A percentile compares a stretch with the other conserved stretches of the same genome.
Evolutionary conservation across 37 sponge, comb jelly and placozoan genomes (phyloP).

Genomic region (Eunapius fragilis): DNA sequence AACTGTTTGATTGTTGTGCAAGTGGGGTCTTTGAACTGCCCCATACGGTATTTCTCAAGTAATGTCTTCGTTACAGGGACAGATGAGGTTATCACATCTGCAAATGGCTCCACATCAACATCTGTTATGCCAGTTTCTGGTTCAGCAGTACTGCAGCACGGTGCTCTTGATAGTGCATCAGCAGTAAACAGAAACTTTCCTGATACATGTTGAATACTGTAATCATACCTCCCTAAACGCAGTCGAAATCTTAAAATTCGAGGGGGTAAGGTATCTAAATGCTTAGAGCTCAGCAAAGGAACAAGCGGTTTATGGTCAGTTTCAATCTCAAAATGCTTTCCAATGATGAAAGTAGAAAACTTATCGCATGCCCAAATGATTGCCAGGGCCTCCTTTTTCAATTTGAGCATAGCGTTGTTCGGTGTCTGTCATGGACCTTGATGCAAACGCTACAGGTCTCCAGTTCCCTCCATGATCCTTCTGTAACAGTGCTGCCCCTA

Average conservation of each 20-base stretch:
- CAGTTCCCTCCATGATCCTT: not conserved
- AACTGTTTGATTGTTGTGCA: not conserved
- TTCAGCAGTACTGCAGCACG: not conserved
- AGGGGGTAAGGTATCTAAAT: conserved; percentile 23
- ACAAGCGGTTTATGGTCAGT: conserved; percentile 41
- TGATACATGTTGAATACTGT: conserved; percentile 11
- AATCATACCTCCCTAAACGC: not conserved
- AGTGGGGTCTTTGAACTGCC: not conserved
- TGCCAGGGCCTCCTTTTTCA: conserved; percentile 2
- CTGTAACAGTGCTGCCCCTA: not conserved
- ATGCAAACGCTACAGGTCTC: conserved; percentile 16
- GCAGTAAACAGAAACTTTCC: conserved; percentile 18
- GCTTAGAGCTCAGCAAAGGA: conserved; percentile 6
- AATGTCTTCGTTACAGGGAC: too few species aligned
- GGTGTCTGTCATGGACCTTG: conserved; percentile 7
- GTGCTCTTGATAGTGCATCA: conserved; percentile 28
- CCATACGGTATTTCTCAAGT: too few species aligned
- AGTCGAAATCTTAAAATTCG: conserved; percentile 26
- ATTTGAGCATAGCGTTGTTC: conserved; percentile 3
- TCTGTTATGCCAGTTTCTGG: too few species aligned
- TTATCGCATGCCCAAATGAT: too few species aligned
- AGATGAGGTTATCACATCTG: too few species aligned
- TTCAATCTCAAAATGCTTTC: not conserved
- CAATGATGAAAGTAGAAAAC: conserved; percentile 4
- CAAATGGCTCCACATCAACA: not conserved